A percentile compares a stretch with the other conserved stretches of the same genome.
Evolutionary conservation across 92 coral and sea anemone species (phyloP).

Genomic region (Actinostola sp.): DNA sequence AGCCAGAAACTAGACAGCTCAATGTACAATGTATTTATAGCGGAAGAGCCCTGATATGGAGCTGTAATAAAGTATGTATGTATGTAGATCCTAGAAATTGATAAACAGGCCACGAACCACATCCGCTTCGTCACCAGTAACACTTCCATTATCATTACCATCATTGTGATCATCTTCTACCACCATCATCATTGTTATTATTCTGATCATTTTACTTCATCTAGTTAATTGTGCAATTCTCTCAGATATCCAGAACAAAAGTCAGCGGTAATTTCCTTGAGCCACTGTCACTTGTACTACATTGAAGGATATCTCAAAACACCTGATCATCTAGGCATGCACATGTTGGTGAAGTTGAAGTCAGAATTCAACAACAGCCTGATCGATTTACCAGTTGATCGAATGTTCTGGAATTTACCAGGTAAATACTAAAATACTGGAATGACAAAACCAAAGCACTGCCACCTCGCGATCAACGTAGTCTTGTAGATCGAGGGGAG

Average conservation of each 20-base stretch:
- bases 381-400: background rate
- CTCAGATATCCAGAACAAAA: slow-evolving; percentile 25
- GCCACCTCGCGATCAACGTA: no score
- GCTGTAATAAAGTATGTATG: no score
- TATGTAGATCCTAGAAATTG: no score
- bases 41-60: background rate
- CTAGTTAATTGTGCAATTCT: background rate
- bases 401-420: slow-evolving; percentile 17
- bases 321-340: background rate
- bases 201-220: background rate
- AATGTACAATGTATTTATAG: no score
- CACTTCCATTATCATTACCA: no score
- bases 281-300: slow-evolving; percentile 18
- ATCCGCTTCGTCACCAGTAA: no score
- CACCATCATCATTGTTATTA: no score
- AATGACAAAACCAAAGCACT: no score
- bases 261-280: slow-evolving; percentile 8
- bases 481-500: no score
- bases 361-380: background rate
- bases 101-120: no score
- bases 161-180: no score
- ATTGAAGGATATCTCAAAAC: slow-evolving; percentile 22
- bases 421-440: background rate
- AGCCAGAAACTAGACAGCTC: no score
- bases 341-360: slow-evolving; percentile 5